Conservation (phyloP, 2,113 vertebrate species). For the Stigmatopora argus region DNA sequence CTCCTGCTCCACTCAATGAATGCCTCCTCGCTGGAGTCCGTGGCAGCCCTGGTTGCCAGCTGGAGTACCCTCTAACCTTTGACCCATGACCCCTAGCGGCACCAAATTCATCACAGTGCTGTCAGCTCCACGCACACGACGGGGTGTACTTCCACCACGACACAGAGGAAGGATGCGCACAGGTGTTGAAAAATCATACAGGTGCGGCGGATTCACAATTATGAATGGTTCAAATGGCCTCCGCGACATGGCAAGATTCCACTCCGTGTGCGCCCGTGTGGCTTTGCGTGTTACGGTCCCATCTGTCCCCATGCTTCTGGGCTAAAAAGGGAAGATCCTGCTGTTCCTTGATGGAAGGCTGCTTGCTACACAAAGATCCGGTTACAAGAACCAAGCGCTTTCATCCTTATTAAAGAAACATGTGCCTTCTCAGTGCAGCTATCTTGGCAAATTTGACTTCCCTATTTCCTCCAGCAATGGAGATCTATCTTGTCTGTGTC, state of each 20-base stretch:
- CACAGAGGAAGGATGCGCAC: slow-evolving; percentile 13
- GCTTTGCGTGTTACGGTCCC: slow-evolving; percentile 66
- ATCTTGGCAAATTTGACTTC: slow-evolving; percentile 26
- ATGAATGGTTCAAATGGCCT: background rate
- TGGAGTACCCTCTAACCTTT: slow-evolving; percentile 70
- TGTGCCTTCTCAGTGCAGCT: slow-evolving; percentile 56
- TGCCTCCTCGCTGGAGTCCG: slow-evolving; percentile 63
- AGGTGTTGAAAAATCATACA: slow-evolving; percentile 39
- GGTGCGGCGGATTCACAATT: slow-evolving; percentile 43
- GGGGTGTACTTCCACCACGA: slow-evolving; percentile 30
- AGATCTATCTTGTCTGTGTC: background rate
- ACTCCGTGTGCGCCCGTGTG: slow-evolving; percentile 19
- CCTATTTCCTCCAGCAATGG: background rate
- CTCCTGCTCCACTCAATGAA: slow-evolving; percentile 52
- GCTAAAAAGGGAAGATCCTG: slow-evolving; percentile 67
- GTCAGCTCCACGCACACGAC: slow-evolving; percentile 28
- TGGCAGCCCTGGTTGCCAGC: slow-evolving; percentile 68
- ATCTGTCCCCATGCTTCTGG: slow-evolving; percentile 65
- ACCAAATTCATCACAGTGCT: slow-evolving; percentile 48
- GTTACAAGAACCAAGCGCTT: slow-evolving; percentile 69
- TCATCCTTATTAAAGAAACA: slow-evolving; percentile 79
- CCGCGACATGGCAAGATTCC: background rate
- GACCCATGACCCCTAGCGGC: slow-evolving; percentile 48
- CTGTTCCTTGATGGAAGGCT: slow-evolving; percentile 72
- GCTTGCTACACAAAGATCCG: slow-evolving; percentile 69